These are phyloP conservation scores for Anguilla rostrata DNA, from an alignment of 2,113 vertebrate genomes.

Conservation along the genomic window DNA sequence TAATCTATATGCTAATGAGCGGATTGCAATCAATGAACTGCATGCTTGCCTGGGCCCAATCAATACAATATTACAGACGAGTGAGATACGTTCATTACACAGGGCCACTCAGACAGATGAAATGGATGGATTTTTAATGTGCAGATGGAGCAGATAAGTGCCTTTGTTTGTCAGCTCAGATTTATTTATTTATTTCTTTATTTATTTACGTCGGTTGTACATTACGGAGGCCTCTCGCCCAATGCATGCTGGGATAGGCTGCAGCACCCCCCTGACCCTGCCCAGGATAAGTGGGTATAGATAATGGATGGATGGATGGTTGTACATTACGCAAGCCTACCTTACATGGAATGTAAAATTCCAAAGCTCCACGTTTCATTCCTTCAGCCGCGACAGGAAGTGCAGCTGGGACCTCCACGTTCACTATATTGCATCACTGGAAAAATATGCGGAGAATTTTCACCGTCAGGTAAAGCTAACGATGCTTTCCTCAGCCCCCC, in stretches of 20 bases:
- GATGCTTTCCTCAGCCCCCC: not conserved
- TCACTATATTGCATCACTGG: too few relatives aligned
- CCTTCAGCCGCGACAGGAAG: not conserved
- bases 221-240: not conserved
- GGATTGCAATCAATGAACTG: slow-evolving; percentile 79
- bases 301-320: too few relatives aligned
- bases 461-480: too few relatives aligned
- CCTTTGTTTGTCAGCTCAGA: slow-evolving; percentile 47
- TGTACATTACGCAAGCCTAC: not conserved
- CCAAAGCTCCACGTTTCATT: not conserved
- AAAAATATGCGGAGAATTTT: not conserved
- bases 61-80: slow-evolving; percentile 74
- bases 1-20: slow-evolving; percentile 91
- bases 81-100: slow-evolving; percentile 67
- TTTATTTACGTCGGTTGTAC: slow-evolving; percentile 17
- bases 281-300: too few relatives aligned
- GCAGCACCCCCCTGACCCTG: too few relatives aligned
- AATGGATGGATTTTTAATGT: slow-evolving; percentile 50
- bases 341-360: slow-evolving; percentile 24
- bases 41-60: slow-evolving; percentile 71
- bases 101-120: slow-evolving; percentile 44
- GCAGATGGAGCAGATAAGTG: slow-evolving; percentile 50
- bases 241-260: too few relatives aligned
- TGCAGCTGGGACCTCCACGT: not conserved
- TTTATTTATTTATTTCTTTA: not conserved